phyloP scores from a whole-genome alignment of 2,113 vertebrate species.

The Gnathochromis pfefferi region DNA sequence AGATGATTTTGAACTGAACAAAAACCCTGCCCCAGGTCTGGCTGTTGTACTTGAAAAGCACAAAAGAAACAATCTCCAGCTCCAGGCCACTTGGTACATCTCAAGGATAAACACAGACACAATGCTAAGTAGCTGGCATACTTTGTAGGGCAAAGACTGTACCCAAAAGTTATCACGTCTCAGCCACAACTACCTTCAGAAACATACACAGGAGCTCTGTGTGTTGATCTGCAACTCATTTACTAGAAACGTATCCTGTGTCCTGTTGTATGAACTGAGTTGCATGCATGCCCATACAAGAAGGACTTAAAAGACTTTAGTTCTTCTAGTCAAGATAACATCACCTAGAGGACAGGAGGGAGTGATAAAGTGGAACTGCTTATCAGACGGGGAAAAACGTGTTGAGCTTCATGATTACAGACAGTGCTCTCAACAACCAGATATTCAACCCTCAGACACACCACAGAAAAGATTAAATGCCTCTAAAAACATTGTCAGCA shows the following conservation, averaged over 20 bases:
- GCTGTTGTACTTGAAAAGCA: not conserved
- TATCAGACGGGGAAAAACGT: constrained; percentile 8
- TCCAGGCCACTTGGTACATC: not conserved
- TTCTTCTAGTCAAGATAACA: not conserved
- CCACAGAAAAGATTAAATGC: not conserved
- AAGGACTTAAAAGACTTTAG: not conserved
- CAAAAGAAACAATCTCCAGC: not conserved
- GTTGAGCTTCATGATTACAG: not conserved
- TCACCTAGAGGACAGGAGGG: not conserved
- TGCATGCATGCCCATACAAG: not conserved
- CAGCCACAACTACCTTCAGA: not conserved
- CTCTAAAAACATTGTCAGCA: not conserved
- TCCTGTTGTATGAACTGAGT: not conserved
- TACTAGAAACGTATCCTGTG: not conserved
- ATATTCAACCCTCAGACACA: not conserved
- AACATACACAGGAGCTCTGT: not conserved
- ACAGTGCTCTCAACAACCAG: not conserved
- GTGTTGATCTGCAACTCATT: not conserved
- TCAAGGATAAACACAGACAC: not conserved
- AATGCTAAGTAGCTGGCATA: not conserved
- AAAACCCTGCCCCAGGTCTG: not conserved
- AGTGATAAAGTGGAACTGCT: not conserved
- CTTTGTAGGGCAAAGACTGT: not conserved
- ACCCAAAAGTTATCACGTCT: not conserved
- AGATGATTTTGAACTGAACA: not conserved